Conservation (phyloP, 1,140 invertebrate genomes). For the Zaprionus capensis region DNA sequence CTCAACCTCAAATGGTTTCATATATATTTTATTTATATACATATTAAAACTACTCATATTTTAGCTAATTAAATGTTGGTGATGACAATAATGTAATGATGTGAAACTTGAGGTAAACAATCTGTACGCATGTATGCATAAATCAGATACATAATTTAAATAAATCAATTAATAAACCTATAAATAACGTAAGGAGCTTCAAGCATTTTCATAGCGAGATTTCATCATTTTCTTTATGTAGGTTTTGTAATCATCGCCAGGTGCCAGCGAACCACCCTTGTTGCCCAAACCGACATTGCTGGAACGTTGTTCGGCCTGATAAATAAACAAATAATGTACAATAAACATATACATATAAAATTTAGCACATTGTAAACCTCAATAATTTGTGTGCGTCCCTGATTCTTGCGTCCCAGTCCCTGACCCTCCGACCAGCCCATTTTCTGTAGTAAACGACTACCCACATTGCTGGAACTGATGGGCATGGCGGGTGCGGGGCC, state of each 20-base stretch:
- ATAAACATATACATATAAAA: background rate
- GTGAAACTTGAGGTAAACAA: constrained; percentile 38
- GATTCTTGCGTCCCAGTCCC: constrained; percentile 96
- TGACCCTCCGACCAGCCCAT: constrained; percentile 99
- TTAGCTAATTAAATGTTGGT: constrained; percentile 31
- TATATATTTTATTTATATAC: constrained; percentile 51
- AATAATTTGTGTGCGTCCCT: constrained; percentile 96
- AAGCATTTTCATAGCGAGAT: constrained; percentile 89
- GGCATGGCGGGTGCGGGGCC: constrained; percentile 84
- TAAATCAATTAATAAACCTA: constrained; percentile 7
- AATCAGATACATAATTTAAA: constrained; percentile 16
- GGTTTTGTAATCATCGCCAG: constrained; percentile 94
- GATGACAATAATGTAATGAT: constrained; percentile 16
- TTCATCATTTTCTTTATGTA: constrained; percentile 96
- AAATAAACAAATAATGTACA: background rate
- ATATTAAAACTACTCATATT: constrained; percentile 28
- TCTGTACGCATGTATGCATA: constrained; percentile 3
- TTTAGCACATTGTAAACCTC: constrained; percentile 86
- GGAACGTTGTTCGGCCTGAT: constrained; percentile 84
- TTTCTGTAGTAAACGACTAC: constrained; percentile 97
- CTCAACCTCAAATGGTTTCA: background rate
- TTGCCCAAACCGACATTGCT: constrained; percentile 90
- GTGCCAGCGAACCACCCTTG: constrained; percentile 87
- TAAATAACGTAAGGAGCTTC: constrained; percentile 10
- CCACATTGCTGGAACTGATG: constrained; percentile 95